Percentiles rank a stretch among this genome's conserved stretches.
Conservation (phyloP, 2,888 invertebrate genomes). For the Coremacera marginata region DNA sequence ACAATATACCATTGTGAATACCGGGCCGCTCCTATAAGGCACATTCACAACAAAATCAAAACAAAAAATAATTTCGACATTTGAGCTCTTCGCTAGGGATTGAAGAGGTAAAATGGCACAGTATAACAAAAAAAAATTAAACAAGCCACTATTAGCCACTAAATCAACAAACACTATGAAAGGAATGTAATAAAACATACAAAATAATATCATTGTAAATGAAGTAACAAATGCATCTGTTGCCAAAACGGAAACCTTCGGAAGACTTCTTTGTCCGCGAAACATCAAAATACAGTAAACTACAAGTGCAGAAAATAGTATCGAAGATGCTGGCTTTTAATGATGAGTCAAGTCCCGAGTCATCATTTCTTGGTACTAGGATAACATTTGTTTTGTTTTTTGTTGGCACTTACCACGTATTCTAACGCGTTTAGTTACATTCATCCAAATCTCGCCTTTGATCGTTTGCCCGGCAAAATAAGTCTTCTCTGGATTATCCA, state of each 20-base stretch:
- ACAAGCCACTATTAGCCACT: background rate
- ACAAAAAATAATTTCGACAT: constrained; percentile 4
- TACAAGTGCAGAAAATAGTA: background rate
- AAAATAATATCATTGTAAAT: constrained; percentile 13
- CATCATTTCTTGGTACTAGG: background rate
- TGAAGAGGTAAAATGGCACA: background rate
- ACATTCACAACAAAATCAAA: constrained; percentile 39
- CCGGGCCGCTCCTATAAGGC: background rate
- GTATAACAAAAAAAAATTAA: background rate
- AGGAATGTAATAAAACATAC: background rate
- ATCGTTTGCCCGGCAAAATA: constrained; percentile 66
- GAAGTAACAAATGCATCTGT: background rate
- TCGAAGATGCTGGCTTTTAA: background rate
- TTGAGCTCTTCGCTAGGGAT: background rate
- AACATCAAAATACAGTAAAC: background rate
- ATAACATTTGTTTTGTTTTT: background rate
- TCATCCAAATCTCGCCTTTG: constrained; percentile 65
- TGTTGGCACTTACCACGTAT: constrained; percentile 63
- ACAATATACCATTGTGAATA: too few species aligned
- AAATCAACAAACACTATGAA: background rate
- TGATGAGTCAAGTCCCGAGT: background rate
- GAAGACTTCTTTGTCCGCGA: constrained; percentile 15
- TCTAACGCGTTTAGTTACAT: constrained; percentile 66
- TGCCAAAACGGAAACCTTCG: background rate
- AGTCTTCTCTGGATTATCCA: constrained; percentile 65